These are phyloP conservation scores for Malaclemys terrapin DNA, from an alignment of 2,113 vertebrate genomes.

Conservation along the genomic window DNA sequence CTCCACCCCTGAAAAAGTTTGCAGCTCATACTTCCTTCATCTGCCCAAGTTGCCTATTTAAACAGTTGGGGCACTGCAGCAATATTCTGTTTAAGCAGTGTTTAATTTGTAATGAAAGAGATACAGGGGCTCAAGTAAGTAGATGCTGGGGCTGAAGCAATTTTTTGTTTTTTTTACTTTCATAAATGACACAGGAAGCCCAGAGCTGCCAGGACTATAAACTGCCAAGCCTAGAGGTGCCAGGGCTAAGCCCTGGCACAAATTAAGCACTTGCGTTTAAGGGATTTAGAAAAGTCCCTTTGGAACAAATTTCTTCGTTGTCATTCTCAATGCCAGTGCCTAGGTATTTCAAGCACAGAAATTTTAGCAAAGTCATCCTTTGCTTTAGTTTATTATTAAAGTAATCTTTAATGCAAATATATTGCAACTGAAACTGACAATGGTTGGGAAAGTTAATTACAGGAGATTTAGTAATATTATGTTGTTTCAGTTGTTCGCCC, in stretches of 20 bases:
- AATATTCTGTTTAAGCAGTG: background rate
- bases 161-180: too few relatives aligned
- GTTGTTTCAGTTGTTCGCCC: background rate
- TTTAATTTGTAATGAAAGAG: too few relatives aligned
- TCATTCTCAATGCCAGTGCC: background rate
- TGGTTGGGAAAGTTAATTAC: fast-evolving
- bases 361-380: background rate
- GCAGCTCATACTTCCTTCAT: slow-evolving; percentile 6
- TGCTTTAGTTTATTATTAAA: background rate
- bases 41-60: background rate
- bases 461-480: fast-evolving
- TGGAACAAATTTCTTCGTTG: background rate
- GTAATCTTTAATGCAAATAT: background rate
- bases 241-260: background rate
- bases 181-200: background rate
- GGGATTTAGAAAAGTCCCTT: background rate
- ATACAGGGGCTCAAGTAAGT: too few relatives aligned
- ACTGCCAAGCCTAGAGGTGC: background rate
- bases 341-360: background rate
- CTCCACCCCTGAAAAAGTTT: background rate
- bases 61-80: background rate
- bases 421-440: fast-evolving
- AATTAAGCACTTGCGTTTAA: background rate
- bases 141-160: too few relatives aligned
- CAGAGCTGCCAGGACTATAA: background rate